A percentile compares a stretch with the other conserved stretches of the same genome.
phyloP scores from a whole-genome alignment of 2,888 invertebrate genomes.

The Euclidia mi region DNA sequence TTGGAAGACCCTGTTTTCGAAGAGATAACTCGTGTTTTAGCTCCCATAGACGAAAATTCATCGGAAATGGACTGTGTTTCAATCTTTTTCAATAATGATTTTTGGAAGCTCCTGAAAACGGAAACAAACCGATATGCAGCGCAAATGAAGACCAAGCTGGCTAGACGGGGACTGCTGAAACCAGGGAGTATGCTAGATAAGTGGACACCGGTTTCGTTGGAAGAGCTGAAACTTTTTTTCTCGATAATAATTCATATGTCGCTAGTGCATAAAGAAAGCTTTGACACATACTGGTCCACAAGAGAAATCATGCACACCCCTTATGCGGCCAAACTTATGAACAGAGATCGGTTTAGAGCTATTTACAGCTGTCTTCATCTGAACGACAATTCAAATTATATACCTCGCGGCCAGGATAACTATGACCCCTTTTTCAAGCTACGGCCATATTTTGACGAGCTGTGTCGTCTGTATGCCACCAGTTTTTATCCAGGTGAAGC shows the following conservation, averaged over 20 bases:
- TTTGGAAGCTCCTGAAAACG: slow-evolving; percentile 4
- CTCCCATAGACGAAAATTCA: too few species aligned
- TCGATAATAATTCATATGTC: slow-evolving; percentile 2
- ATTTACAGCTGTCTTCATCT: slow-evolving; percentile 3
- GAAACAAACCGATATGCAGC: slow-evolving; percentile 18
- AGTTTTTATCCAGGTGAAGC: too few species aligned
- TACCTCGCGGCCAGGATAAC: background rate
- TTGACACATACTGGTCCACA: slow-evolving; percentile 3
- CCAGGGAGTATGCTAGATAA: background rate
- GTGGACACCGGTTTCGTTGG: background rate
- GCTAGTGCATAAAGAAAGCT: slow-evolving; percentile 1
- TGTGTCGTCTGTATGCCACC: too few species aligned
- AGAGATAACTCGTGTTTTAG: background rate
- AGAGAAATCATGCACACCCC: slow-evolving; percentile 1
- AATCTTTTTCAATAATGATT: background rate
- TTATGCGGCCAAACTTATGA: background rate
- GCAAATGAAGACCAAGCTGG: background rate
- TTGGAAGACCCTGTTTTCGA: background rate
- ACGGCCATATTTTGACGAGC: slow-evolving; percentile 38
- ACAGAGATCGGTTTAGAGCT: background rate
- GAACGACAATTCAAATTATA: slow-evolving; percentile 1
- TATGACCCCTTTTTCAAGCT: slow-evolving; percentile 17
- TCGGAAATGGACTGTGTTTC: background rate
- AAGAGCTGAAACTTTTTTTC: background rate
- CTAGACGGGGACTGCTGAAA: background rate